phyloP scores from a whole-genome alignment of 2,797 vertebrate species.

The Enteromius viviparus region DNA sequence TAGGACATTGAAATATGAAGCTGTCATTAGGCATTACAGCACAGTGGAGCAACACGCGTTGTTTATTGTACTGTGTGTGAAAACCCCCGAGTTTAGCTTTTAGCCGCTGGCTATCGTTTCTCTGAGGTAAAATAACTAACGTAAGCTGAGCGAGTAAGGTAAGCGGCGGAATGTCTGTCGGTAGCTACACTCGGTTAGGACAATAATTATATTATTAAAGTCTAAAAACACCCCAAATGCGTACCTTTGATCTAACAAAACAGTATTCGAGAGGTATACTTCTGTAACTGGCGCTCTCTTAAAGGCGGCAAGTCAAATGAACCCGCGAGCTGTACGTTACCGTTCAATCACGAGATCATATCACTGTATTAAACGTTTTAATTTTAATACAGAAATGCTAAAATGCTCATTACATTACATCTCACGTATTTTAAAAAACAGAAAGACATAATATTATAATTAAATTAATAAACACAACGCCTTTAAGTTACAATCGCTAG shows the following conservation, averaged over 20 bases:
- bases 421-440: background rate
- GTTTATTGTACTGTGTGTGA: background rate
- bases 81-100: background rate
- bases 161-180: background rate
- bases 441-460: background rate
- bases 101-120: slow-evolving; percentile 6
- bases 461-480: background rate
- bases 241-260: background rate
- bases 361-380: background rate
- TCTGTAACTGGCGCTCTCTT: background rate
- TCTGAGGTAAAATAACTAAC: slow-evolving; percentile 11
- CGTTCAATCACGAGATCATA: background rate
- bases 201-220: background rate
- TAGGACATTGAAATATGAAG: background rate
- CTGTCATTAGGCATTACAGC: background rate
- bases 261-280: background rate
- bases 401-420: background rate
- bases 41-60: background rate
- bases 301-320: background rate
- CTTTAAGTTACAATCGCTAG: too few species aligned
- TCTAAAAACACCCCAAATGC: background rate
- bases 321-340: background rate
- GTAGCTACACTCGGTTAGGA: background rate
- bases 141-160: background rate
- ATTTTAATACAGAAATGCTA: background rate